These are phyloP conservation scores for Erythrocercus mccallii DNA, from an alignment of 2,113 vertebrate species.

Conservation along the genomic window DNA sequence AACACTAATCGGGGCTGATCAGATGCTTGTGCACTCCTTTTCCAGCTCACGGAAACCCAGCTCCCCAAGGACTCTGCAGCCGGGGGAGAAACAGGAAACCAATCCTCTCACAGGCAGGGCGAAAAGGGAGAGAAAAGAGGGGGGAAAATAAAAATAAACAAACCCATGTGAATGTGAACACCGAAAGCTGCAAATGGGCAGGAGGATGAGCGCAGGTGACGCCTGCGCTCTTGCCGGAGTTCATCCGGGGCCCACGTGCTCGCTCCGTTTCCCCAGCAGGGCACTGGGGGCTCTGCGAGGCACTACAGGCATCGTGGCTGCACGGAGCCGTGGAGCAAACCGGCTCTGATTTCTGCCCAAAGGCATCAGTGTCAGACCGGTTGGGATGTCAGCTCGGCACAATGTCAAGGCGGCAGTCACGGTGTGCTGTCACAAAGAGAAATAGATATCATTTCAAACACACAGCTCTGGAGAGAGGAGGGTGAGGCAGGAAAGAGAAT, in stretches of 20 bases:
- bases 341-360: slow-evolving; percentile 88
- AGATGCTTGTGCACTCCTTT: not conserved
- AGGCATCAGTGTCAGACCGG: slow-evolving; percentile 84
- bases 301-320: not conserved
- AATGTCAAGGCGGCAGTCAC: slow-evolving; percentile 78
- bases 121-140: not conserved
- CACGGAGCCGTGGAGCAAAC: slow-evolving; percentile 73
- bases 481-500: slow-evolving; percentile 23
- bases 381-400: slow-evolving; percentile 77
- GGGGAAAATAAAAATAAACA: not conserved
- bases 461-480: slow-evolving; percentile 35
- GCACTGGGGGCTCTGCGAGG: slow-evolving; percentile 52
- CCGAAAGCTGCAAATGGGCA: not conserved
- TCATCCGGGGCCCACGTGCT: slow-evolving; percentile 64
- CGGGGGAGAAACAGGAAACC: slow-evolving; percentile 11
- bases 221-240: slow-evolving; percentile 50
- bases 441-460: slow-evolving; percentile 90
- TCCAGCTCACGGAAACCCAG: slow-evolving; percentile 13
- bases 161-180: accelerated
- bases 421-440: slow-evolving; percentile 87
- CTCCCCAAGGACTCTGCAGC: slow-evolving; percentile 35
- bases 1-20: slow-evolving; percentile 59
- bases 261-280: slow-evolving; percentile 34
- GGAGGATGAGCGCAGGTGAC: not conserved
- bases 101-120: not conserved